Percentiles rank a stretch among this genome's conserved stretches.
phyloP scores from a whole-genome alignment of 2,888 invertebrate genomes.

The Lycophotia porphyrea region DNA sequence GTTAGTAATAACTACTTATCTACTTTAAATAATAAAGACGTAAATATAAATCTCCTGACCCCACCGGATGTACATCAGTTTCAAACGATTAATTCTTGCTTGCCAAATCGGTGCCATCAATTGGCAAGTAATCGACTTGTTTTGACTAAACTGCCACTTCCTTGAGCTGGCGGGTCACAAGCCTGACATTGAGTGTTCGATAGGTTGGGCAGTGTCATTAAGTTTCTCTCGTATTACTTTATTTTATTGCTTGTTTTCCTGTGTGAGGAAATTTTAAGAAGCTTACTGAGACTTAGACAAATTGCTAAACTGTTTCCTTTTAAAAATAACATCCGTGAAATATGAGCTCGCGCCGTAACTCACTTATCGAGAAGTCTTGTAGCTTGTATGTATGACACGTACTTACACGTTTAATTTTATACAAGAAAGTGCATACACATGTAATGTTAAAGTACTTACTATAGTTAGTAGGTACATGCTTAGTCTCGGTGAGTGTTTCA shows the following conservation, averaged over 20 bases:
- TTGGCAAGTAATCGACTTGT: slow-evolving; percentile 70
- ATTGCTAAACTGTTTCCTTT: neutral
- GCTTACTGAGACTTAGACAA: neutral
- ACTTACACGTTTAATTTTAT: slow-evolving; percentile 18
- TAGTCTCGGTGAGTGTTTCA: slow-evolving; percentile 43
- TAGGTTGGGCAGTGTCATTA: neutral
- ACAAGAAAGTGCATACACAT: slow-evolving; percentile 25
- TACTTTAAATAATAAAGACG: slow-evolving; percentile 22
- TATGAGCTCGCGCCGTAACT: neutral
- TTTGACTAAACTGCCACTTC: slow-evolving; percentile 72
- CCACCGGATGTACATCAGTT: slow-evolving; percentile 51
- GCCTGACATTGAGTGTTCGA: neutral
- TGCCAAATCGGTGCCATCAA: slow-evolving; percentile 71
- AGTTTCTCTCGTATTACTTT: slow-evolving; percentile 25
- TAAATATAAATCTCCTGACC: slow-evolving; percentile 30
- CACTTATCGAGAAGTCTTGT: neutral
- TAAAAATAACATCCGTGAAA: slow-evolving; percentile 20
- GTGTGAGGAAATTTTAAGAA: neutral
- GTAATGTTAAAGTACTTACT: slow-evolving; percentile 8
- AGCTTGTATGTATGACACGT: neutral
- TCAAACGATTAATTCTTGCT: slow-evolving; percentile 56
- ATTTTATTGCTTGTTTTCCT: slow-evolving; percentile 35
- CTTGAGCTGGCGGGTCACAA: slow-evolving; percentile 41
- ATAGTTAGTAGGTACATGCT: slow-evolving; percentile 5
- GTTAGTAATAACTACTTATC: slow-evolving; percentile 28